Base-by-base conservation (phyloP, 2,113 vertebrate genomes). In the Sinocyclocheilus rhinocerous region DNA sequence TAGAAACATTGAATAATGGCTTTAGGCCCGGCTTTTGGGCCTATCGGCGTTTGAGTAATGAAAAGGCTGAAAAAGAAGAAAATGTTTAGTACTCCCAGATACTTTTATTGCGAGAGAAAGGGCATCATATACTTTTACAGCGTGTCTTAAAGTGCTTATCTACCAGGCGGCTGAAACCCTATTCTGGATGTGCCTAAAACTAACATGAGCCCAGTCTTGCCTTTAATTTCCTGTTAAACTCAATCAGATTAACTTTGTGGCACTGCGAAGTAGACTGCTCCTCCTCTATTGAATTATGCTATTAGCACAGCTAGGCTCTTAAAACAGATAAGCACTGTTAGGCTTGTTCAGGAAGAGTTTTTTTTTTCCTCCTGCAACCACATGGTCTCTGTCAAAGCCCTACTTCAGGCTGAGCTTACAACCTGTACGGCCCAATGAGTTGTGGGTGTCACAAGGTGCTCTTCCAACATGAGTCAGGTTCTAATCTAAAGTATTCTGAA, bases 181-280 rank as follows among this genome's bases (percentile, higher is more conserved):
- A 85, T 86, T 89, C 89, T 86, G 82, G 29, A 87, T 81, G 75
- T 83, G 73, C 76, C 76, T 88, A 89, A 91, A 90, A 89, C 89
- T 88, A 90, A 86, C 90, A 90, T 80, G 84, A 91, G 88, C 79
- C 84, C 86, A 85, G 85, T 83, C 79, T 82, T 86, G 52, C 73
- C 87, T 90, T 90, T 91, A 91, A 91, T 90, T 90, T 88, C 79
- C 81, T 89, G 85, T 87, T 91, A 89, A 91, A 90, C 85, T 91
- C 87, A 70, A 83, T 85, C 84, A 89, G 90, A 90, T 92, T 90
- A 92, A 86, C 89, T 92, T 83, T 63, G 83, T 86, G 81, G 36
- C 61, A 36, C 84, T 86, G 76, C 69, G 87, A 73, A 88, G 82
- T 70, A 63, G 55, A 73, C 85, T 76, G 80, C 81, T 88, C 75